Evolutionary conservation across 2,888 invertebrate species (phyloP), one percentile per base, ranked within the genome.

Genomic region (Liodrosophila aerea): DNA sequence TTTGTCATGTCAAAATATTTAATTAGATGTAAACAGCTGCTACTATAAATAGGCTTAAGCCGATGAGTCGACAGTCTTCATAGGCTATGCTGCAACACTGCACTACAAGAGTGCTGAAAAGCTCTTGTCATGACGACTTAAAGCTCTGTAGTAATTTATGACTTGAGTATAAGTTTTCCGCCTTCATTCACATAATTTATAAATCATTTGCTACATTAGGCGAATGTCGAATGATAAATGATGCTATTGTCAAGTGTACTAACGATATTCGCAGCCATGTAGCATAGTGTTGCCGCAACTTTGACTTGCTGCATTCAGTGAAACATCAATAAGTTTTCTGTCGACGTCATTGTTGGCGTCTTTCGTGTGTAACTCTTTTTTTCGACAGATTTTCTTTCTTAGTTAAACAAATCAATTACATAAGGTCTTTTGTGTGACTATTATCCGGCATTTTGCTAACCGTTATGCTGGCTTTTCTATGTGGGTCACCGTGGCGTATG

Each of bases 401-500:
- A 36, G 18, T 37, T 34, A 31, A 69, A 64, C 64, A 56, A 76
- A 62, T 76, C 80, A 84, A 80, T 80, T 84, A 71, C 59, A 64
- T 77, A 84, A 81, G 61, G 50, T 31, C 50, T 53, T 58, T 61
- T 71, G 53, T 67, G 64, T 73, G 67, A 76, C 73, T 84, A 72
- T 63, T 74, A 80, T 64, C 77, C 66, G 71, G 53, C 71, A 64
- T 61, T 62, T 83, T 73, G 76, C 67, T 56, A 76, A 67, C 81
- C 73, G 78, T 81, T 85, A 76, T 64, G 70, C 41, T 57, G 44
- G 54, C 66, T 52, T 66, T 81, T 51, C 22, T 59, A 69, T 69
- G 66, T 85, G 80, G 82, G 82, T 73, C 80, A 78, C 60, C 59
- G 67, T 60, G 66, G 47, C 76, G 83, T 75, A 82, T 82, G 82